Evolutionary conservation across 2,888 invertebrate species (phyloP).

Genomic region (Leucophenga maculata): DNA sequence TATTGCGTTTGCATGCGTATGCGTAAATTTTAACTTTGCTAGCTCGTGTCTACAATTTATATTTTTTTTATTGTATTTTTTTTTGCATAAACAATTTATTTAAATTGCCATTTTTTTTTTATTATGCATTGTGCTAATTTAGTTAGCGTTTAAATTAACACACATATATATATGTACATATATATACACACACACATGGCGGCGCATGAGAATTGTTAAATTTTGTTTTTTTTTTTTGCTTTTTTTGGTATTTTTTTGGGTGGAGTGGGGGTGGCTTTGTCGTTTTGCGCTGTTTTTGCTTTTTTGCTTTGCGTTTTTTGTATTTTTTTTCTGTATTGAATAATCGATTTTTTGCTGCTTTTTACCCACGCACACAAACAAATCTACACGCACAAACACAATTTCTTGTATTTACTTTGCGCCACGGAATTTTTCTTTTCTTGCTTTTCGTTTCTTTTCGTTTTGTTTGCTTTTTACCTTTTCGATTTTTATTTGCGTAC

Average conservation of each 20-base stretch:
- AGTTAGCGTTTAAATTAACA: conserved; percentile 30
- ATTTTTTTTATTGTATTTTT: not conserved
- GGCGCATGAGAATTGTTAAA: too few species aligned
- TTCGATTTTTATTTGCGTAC: not conserved
- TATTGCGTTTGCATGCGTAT: not conserved
- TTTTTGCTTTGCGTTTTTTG: not conserved
- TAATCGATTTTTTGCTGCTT: not conserved
- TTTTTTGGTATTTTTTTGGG: too few species aligned
- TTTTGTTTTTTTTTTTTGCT: too few species aligned
- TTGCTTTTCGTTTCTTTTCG: not conserved
- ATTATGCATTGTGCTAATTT: conserved; percentile 44
- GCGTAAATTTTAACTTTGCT: not conserved
- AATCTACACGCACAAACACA: not conserved
- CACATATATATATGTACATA: conserved; percentile 7
- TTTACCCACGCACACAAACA: too few species aligned
- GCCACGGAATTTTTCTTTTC: not conserved
- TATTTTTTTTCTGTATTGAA: not conserved
- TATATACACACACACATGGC: not conserved
- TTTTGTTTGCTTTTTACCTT: not conserved
- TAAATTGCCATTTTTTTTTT: conserved; percentile 40
- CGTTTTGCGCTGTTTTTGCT: too few species aligned
- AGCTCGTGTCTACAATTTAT: not conserved
- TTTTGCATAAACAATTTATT: conserved; percentile 29
- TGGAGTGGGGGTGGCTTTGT: too few species aligned
- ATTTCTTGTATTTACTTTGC: conserved; percentile 7